Percentiles rank a stretch among this genome's conserved stretches.
phyloP scores from a whole-genome alignment of 2,888 invertebrate species.

The Trisateles emortualis region DNA sequence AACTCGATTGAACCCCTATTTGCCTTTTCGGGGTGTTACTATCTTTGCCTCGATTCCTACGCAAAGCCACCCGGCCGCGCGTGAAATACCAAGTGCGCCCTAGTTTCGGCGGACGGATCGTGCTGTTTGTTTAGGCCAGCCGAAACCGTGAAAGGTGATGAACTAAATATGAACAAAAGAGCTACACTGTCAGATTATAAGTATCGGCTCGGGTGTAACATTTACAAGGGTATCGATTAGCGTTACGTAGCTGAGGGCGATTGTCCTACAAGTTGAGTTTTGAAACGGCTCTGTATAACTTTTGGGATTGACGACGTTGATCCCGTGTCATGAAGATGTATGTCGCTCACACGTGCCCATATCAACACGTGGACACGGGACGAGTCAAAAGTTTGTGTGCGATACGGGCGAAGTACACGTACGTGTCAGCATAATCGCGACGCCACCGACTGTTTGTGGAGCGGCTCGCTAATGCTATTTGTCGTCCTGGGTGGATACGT shows the following conservation, averaged over 20 bases:
- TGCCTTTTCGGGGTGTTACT: conserved; percentile 82
- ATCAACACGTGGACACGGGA: conserved; percentile 64
- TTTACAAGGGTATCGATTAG: conserved; percentile 57
- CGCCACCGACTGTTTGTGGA: conserved; percentile 76
- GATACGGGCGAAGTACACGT: conserved; percentile 57
- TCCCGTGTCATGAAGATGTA: conserved; percentile 60
- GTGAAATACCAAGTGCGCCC: conserved; percentile 86
- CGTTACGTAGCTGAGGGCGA: conserved; percentile 42
- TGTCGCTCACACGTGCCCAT: conserved; percentile 60
- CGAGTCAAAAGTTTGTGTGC: conserved; percentile 60
- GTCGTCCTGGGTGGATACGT: conserved; percentile 72
- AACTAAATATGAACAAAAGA: conserved; percentile 76
- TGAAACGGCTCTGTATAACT: conserved; percentile 48
- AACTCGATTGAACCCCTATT: conserved; percentile 80
- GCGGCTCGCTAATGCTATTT: conserved; percentile 81
- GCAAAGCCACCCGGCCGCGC: conserved; percentile 80
- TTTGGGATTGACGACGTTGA: conserved; percentile 57
- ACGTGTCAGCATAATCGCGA: conserved; percentile 74
- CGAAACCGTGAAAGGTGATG: conserved; percentile 74
- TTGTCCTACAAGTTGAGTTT: conserved; percentile 43
- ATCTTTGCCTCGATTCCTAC: conserved; percentile 81
- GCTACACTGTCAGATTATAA: conserved; percentile 64
- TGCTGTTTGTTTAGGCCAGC: conserved; percentile 82
- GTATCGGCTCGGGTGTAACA: conserved; percentile 63
- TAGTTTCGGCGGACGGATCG: conserved; percentile 80